Evolutionary conservation across 2,113 vertebrate species (phyloP), one percentile per base, ranked within the genome.

Genomic region (Ploceus nigricollis): DNA sequence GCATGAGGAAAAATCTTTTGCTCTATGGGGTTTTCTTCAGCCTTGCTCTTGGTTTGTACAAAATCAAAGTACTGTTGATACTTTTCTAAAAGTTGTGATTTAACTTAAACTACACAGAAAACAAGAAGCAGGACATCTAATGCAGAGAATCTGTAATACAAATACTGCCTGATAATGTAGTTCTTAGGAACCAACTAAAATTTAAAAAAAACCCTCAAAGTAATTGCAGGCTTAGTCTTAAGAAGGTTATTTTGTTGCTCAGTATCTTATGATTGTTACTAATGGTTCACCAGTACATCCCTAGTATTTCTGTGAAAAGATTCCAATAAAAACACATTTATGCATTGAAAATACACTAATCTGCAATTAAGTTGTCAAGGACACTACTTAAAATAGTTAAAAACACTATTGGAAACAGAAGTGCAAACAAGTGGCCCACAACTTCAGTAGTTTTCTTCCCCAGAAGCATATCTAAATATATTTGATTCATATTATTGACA

Each of bases 201-300:
- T 76, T 60, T 5, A 0, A 71, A 44, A 68, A 65, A 57, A 8
- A 0, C 4, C 12, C 17, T 45, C 33, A 53, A 23, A 69, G 48
- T 39, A 37, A 33, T 94, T 84, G 56, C 56, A 75, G 33, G 23
- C 40, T 83, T 92, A 50, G 56, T 78, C 69, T 95, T 78, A 53
- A 81, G 77, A 39, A 83, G 64, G 44, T 71, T 93, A 27, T n/a
- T 92, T 93, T 91, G 69, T 61, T 89, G 44, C 88, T 95, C 64
- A 65, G 0, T 90, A 48, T 84, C 37, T 92, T 83, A 16, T 1
- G 21, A 27, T 87, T 48, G 6, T 54, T 66, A 42, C 35, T 86
- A 37, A 47, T 50, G 20, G 35, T 81, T 96, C 72, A 71, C 44
- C 40, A 78, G 33, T 78, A 64, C 51, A 64, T 86, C 47, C 44